Conservation (phyloP, 2,113 vertebrate species). For the Passer domesticus region DNA sequence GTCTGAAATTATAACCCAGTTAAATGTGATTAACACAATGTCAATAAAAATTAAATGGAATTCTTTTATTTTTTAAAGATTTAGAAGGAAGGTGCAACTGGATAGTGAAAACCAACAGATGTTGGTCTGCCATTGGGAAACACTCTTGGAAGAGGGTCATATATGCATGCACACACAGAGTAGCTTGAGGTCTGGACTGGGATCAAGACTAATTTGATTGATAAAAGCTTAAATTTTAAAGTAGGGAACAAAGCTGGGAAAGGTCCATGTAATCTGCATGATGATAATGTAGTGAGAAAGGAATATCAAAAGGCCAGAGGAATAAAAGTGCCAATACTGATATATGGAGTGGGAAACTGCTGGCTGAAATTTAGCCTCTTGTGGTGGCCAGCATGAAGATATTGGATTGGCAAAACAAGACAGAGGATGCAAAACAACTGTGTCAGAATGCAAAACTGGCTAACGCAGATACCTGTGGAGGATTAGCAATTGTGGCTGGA, state of each 20-base stretch:
- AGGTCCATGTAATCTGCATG: not conserved
- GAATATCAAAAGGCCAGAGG: not conserved
- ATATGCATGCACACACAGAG: accelerated
- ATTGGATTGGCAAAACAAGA: not conserved
- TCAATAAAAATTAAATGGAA: not conserved
- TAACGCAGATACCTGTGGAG: not conserved
- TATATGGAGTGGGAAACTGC: not conserved
- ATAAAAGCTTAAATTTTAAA: not conserved
- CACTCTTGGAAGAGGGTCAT: not conserved
- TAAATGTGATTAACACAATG: not conserved
- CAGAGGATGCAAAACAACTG: not conserved
- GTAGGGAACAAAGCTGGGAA: not conserved
- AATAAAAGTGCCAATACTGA: not conserved
- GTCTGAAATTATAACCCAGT: not conserved
- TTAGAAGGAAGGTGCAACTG: not conserved
- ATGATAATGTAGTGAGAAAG: not conserved
- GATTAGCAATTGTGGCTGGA: not conserved
- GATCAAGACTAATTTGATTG: not conserved
- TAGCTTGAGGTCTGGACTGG: not conserved
- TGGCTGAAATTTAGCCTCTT: not conserved
- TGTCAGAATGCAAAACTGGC: not conserved
- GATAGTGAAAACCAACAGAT: not conserved
- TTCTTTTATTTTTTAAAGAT: not conserved
- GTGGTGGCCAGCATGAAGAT: not conserved
- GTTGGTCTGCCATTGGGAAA: not conserved